phyloP scores from a whole-genome alignment of 2,113 vertebrate genomes.

The human region GRCh38 chr7:108004501-108005000 shows the following conservation, averaged over 20 bases:
- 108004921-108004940: not conserved
- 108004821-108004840: not conserved
- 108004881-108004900: not conserved
- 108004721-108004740: not conserved
- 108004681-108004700: not conserved
- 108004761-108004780: not conserved
- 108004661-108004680: constrained; percentile 70
- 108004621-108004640: not conserved
- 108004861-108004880: not conserved
- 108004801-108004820: not conserved
- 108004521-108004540: constrained; percentile 53
- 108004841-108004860: not conserved
- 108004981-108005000: not conserved
- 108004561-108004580: constrained; percentile 51
- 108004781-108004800: not conserved
- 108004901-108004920: not conserved
- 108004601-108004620: not conserved
- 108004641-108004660: not conserved
- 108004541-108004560: not conserved
- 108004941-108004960: not conserved
- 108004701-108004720: not conserved
- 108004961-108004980: not conserved
- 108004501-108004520: not conserved
- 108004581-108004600: not conserved
- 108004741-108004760: not conserved